Evolutionary conservation across 2,888 invertebrate genomes (phyloP).

Genomic region (Drosophila subquinaria): DNA sequence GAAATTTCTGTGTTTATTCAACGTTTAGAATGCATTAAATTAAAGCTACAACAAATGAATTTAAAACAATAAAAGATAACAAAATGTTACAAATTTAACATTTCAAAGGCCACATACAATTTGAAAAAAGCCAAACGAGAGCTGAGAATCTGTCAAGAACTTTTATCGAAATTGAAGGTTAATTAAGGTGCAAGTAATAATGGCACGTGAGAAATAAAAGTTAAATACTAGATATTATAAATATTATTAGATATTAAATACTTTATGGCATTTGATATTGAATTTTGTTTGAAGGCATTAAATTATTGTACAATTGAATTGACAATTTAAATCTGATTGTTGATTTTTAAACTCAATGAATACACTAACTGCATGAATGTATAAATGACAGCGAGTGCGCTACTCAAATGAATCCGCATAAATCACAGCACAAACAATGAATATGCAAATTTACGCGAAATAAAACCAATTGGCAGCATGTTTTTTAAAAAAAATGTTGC

Average conservation of each 20-base stretch:
- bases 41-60: background rate
- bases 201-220: background rate
- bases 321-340: slow-evolving; percentile 32
- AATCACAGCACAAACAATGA: slow-evolving; percentile 43
- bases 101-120: slow-evolving; percentile 18
- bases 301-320: slow-evolving; percentile 35
- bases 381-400: slow-evolving; percentile 28
- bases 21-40: slow-evolving; percentile 18
- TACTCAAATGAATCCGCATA: slow-evolving; percentile 26
- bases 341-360: slow-evolving; percentile 25
- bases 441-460: slow-evolving; percentile 41
- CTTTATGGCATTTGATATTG: slow-evolving; percentile 34
- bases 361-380: slow-evolving; percentile 26
- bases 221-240: too few relatives aligned
- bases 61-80: slow-evolving; percentile 18
- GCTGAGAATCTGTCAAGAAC: slow-evolving; percentile 9
- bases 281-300: slow-evolving; percentile 16
- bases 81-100: slow-evolving; percentile 3
- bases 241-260: slow-evolving; percentile 1
- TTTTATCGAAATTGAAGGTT: slow-evolving; percentile 52
- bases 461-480: slow-evolving; percentile 6
- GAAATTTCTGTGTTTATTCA: slow-evolving; percentile 39
- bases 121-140: slow-evolving; percentile 18
- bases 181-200: slow-evolving; percentile 25
- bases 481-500: slow-evolving; percentile 9